Conservation (phyloP, 2,888 invertebrate species). For the Cancer borealis region DNA sequence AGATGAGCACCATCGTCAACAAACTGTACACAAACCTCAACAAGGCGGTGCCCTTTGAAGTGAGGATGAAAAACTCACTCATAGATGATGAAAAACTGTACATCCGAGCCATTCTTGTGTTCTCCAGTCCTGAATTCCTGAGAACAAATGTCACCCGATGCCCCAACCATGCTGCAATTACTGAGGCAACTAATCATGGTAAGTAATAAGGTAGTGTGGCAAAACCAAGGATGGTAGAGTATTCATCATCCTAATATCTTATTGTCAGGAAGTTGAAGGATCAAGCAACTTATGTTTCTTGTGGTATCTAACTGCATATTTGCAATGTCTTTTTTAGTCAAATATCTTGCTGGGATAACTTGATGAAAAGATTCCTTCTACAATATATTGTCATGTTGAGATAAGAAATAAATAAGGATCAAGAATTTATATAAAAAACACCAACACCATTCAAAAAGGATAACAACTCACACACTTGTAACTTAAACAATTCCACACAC, state of each 20-base stretch:
- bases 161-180: constrained; percentile 70
- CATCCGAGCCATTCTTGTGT: constrained; percentile 72
- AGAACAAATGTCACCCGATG: constrained; percentile 74
- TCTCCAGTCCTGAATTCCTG: constrained; percentile 71
- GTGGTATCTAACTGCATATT: too few species aligned
- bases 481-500: too few species aligned
- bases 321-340: too few species aligned
- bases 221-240: background rate
- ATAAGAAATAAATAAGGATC: too few species aligned
- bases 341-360: too few species aligned
- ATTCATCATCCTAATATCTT: background rate
- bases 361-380: too few species aligned
- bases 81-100: constrained; percentile 37
- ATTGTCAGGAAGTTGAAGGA: too few species aligned
- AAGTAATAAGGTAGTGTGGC: background rate
- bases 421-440: too few species aligned
- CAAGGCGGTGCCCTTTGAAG: constrained; percentile 76
- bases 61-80: constrained; percentile 57
- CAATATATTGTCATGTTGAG: too few species aligned
- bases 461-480: too few species aligned
- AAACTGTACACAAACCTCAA: constrained; percentile 77
- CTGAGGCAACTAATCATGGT: constrained; percentile 75
- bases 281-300: too few species aligned
- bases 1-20: constrained; percentile 74
- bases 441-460: too few species aligned